A percentile compares a stretch with the other conserved stretches of the same genome.
Conservation (phyloP, 2,113 vertebrate species). For the Seriola aureovittata region DNA sequence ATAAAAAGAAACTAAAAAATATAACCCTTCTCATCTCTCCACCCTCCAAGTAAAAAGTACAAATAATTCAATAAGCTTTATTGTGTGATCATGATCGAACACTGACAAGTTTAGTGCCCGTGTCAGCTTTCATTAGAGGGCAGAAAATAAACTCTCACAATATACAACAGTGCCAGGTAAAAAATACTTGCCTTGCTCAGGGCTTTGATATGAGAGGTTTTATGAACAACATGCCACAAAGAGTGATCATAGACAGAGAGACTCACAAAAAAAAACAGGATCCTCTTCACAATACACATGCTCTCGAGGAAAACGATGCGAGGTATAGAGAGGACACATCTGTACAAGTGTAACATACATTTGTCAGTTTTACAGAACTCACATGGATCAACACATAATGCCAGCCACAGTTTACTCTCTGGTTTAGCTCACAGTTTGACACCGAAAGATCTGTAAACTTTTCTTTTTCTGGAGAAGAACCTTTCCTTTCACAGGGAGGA, state of each 20-base stretch:
- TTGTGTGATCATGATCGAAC: constrained; percentile 48
- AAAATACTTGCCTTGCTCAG: constrained; percentile 37
- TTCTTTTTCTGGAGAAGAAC: constrained; percentile 3
- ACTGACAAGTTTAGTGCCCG: constrained; percentile 67
- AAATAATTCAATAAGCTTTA: constrained; percentile 54
- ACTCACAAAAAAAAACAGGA: constrained; percentile 48
- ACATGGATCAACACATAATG: constrained; percentile 56
- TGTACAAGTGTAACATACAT: constrained; percentile 73
- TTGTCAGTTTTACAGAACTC: constrained; percentile 58
- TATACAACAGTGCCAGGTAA: constrained; percentile 53
- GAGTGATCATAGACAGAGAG: constrained; percentile 46
- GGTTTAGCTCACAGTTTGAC: constrained; percentile 55
- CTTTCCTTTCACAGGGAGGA: constrained; percentile 31
- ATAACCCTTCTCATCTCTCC: constrained; percentile 64
- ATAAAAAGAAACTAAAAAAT: constrained; percentile 79
- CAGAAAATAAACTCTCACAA: constrained; percentile 66
- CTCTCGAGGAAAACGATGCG: constrained; percentile 67
- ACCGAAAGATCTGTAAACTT: constrained; percentile 21
- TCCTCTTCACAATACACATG: constrained; percentile 68
- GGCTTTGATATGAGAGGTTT: constrained; percentile 14
- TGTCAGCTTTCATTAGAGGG: constrained; percentile 57
- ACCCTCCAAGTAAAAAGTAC: constrained; percentile 52
- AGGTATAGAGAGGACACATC: constrained; percentile 73
- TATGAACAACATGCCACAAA: constrained; percentile 65
- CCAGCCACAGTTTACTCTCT: constrained; percentile 33